Evolutionary conservation across 1,140 invertebrate genomes (phyloP), one percentile per base, ranked within the genome.

Genomic region (Hyles vespertilio): DNA sequence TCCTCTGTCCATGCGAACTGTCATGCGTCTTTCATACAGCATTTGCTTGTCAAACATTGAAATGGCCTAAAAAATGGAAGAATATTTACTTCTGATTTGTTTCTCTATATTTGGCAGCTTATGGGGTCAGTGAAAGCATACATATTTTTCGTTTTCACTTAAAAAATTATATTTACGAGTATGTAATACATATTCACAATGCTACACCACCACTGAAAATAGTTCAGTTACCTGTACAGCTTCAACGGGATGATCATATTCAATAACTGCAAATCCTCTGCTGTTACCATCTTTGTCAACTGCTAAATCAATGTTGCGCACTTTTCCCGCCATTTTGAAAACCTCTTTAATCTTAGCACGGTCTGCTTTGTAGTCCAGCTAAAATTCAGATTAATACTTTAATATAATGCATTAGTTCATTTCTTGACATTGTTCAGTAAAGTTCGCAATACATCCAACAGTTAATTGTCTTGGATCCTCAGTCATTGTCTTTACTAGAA

Each of bases 11-110:
- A 99, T 95, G 63, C 98, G 92, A 0, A 99, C 98, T 53, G 96
- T 96, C 93, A 99, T 96, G 52, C 94, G 92, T 54, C 98, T 92
- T 65, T 99, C 98, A 90, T 93, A 98, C 11, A 99, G 86, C 72
- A 95, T 93, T 89, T 99, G 98, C 78, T 97, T 96, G 84, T 99
- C 96, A 72, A 99, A 94, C 98, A 99, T 99, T 34, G 98, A 98
- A 76, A 99, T 98, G 9, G 98, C 97, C 86, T 89, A 67, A 43
- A 79, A n/a, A 40, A 60, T 11, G 2, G 11, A 36, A 36, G 43
- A 51, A 40, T 34, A 49, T 58, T 51, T 55, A 53, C 44, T 3
- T 55, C 2, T 44, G 55, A 6, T 10, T 32, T 50, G 22, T 50
- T 46, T 46, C 11, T 10, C 11, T 46, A 46, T 6, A 10, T 46